These are phyloP conservation scores for Abrostola triplasia DNA, from an alignment of 2,888 invertebrate genomes.

Conservation along the genomic window DNA sequence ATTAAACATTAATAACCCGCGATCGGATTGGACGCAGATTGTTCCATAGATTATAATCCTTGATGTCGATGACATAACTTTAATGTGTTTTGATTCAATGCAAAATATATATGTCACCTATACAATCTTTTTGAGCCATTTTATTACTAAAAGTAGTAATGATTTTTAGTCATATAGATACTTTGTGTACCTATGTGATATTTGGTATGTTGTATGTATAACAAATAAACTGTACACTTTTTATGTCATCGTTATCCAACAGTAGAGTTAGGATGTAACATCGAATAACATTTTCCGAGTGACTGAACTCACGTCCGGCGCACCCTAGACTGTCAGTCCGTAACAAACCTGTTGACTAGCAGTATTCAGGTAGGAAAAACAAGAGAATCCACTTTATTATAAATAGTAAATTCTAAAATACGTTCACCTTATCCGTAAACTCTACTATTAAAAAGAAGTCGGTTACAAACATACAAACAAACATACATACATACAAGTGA, in stretches of 20 bases:
- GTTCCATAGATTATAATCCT: constrained; percentile 8
- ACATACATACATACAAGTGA: too few species aligned
- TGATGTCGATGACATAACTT: constrained; percentile 11
- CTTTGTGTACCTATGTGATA: too few species aligned
- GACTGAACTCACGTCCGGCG: neutral
- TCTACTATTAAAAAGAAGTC: too few species aligned
- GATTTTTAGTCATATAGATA: too few species aligned
- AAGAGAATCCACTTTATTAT: too few species aligned
- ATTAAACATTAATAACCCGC: constrained; percentile 36
- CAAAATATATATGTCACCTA: neutral
- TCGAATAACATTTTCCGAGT: neutral
- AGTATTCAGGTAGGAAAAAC: neutral
- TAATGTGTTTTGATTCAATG: neutral
- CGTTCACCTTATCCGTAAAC: too few species aligned
- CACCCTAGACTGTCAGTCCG: neutral
- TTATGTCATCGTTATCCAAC: neutral
- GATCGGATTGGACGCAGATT: constrained; percentile 30
- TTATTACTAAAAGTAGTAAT: too few species aligned
- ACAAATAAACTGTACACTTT: neutral
- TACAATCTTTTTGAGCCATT: too few species aligned
- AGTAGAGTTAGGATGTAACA: neutral
- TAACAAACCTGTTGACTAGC: neutral
- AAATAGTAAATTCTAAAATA: too few species aligned
- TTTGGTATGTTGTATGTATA: neutral
- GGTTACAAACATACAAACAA: too few species aligned